phyloP scores from a whole-genome alignment of 2,888 invertebrate genomes.

The Drosophila affinis region DNA sequence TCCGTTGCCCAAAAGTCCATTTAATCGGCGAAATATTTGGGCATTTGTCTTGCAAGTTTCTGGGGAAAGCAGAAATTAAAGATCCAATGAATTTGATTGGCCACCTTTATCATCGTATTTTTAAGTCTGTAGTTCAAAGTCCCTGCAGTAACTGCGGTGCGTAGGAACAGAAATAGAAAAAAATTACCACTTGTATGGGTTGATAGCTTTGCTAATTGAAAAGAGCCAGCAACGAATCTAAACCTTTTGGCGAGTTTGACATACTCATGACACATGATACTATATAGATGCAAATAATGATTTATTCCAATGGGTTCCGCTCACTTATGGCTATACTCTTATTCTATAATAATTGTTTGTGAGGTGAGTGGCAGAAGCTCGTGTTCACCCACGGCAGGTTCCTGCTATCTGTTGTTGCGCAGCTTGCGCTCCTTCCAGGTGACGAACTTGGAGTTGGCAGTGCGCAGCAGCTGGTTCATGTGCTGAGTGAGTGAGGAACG shows the following conservation, averaged over 20 bases:
- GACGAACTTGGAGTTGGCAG: slow-evolving; percentile 93
- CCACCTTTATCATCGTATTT: too few species aligned
- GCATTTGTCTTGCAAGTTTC: slow-evolving; percentile 12
- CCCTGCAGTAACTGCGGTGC: too few species aligned
- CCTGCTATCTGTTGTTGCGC: slow-evolving; percentile 84
- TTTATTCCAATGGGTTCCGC: slow-evolving; percentile 44
- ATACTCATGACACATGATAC: not conserved
- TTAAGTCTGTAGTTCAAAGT: too few species aligned
- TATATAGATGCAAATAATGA: slow-evolving; percentile 38
- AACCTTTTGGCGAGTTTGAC: not conserved
- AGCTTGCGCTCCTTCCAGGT: slow-evolving; percentile 92
- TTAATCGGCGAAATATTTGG: slow-evolving; percentile 21
- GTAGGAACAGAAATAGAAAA: too few species aligned
- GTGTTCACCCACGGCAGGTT: slow-evolving; percentile 26
- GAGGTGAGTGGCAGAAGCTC: slow-evolving; percentile 38
- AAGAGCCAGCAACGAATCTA: slow-evolving; percentile 4
- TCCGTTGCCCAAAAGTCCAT: slow-evolving; percentile 29
- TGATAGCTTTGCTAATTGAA: not conserved
- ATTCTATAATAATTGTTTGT: slow-evolving; percentile 40
- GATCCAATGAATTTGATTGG: too few species aligned
- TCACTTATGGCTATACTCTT: slow-evolving; percentile 28
- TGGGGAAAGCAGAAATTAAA: slow-evolving; percentile 6
- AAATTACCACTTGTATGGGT: not conserved
- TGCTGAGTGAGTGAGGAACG: slow-evolving; percentile 93
- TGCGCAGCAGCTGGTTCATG: slow-evolving; percentile 93